Evolutionary conservation across 2,797 vertebrate genomes (phyloP).

Genomic region (Geotrypetes seraphini): DNA sequence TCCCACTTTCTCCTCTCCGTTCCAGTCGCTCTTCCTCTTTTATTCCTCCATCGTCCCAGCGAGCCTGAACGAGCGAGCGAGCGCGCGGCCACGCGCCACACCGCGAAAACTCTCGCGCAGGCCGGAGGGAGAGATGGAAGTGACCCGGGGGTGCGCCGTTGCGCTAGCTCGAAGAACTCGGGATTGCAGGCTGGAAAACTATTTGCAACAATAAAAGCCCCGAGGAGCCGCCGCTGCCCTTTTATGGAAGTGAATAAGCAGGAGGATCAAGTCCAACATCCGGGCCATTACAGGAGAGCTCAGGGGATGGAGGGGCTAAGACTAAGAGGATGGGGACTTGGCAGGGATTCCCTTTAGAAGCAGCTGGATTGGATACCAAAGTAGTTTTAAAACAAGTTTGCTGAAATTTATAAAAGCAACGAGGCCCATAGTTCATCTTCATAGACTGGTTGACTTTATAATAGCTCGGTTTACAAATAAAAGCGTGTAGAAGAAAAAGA

Average conservation of each 20-base stretch:
- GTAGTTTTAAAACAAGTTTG: too few species aligned
- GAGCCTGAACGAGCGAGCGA: too few species aligned
- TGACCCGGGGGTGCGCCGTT: neutral
- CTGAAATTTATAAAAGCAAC: too few species aligned
- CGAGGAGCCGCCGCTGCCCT: constrained; percentile 30
- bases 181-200: neutral
- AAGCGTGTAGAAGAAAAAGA: too few species aligned
- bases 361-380: too few species aligned
- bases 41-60: neutral
- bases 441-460: too few species aligned
- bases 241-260: constrained; percentile 46
- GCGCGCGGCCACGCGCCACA: constrained; percentile 1
- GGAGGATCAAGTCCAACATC: constrained; percentile 44
- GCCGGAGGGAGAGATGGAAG: neutral
- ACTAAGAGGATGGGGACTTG: too few species aligned
- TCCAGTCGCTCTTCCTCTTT: neutral
- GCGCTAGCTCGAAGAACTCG: neutral
- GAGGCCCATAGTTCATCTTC: too few species aligned
- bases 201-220: neutral
- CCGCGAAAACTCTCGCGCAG: neutral
- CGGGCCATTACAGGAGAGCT: constrained; percentile 21
- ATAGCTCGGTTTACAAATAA: too few species aligned
- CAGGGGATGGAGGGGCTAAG: constrained; percentile 7
- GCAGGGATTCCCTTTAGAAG: too few species aligned
- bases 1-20: neutral